phyloP scores from a whole-genome alignment of 2,113 vertebrate genomes.

The Rhinolophus sinicus region DNA sequence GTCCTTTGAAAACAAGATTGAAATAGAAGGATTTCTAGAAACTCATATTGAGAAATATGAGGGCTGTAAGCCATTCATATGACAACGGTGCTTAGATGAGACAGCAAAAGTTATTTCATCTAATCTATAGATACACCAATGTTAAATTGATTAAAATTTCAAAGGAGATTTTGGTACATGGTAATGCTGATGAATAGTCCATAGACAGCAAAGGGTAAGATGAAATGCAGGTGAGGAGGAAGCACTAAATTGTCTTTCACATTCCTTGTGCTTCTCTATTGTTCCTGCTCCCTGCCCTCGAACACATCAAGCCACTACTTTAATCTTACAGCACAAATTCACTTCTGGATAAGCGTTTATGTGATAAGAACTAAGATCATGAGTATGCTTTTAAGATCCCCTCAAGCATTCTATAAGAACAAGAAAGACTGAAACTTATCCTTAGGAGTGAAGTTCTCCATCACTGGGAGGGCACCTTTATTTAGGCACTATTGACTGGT shows the following conservation, averaged over 20 bases:
- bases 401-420: neutral
- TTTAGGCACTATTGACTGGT: neutral
- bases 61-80: constrained; percentile 67
- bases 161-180: constrained; percentile 65
- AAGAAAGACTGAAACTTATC: neutral
- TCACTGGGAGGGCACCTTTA: neutral
- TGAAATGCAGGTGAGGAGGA: constrained; percentile 53
- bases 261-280: neutral
- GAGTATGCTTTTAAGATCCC: neutral
- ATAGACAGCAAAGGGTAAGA: constrained; percentile 73
- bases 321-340: constrained; percentile 56
- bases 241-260: constrained; percentile 70
- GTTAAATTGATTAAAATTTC: constrained; percentile 80
- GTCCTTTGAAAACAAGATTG: constrained; percentile 74
- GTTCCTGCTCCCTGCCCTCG: neutral
- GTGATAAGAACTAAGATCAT: neutral
- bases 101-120: constrained; percentile 77
- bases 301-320: constrained; percentile 58
- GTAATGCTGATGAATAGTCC: constrained; percentile 75
- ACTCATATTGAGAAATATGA: constrained; percentile 70
- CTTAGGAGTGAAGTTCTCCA: neutral
- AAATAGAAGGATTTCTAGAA: constrained; percentile 66
- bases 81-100: constrained; percentile 66
- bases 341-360: constrained; percentile 69
- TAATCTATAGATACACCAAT: constrained; percentile 77